phyloP scores from a whole-genome alignment of 35 echinoderm and acorn worm species.

The Apostichopus parvimensis region DNA sequence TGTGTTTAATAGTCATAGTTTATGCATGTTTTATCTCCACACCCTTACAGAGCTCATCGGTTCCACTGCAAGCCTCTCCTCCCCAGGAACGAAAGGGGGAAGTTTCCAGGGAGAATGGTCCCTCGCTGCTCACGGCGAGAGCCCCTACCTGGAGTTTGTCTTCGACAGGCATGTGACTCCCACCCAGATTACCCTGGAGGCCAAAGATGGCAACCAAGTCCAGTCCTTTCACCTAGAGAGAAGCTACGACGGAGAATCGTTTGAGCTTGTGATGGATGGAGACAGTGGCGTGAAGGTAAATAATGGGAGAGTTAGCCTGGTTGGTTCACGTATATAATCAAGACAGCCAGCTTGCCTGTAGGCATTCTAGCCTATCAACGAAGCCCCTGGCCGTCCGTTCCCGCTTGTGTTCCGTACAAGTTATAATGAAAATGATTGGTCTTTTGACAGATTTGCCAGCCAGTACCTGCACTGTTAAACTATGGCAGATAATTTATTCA shows the following conservation, averaged over 20 bases:
- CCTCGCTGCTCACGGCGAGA: not conserved
- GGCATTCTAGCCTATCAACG: too few species aligned
- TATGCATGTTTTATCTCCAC: not conserved
- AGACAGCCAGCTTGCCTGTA: too few species aligned
- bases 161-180: not conserved
- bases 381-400: too few species aligned
- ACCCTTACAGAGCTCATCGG: not conserved
- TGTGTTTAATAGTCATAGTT: not conserved
- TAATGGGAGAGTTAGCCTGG: too few species aligned
- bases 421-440: too few species aligned
- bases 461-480: too few species aligned
- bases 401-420: too few species aligned
- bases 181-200: not conserved
- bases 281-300: not conserved
- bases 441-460: too few species aligned
- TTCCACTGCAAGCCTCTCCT: not conserved
- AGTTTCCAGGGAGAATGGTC: not conserved
- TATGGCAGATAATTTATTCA: too few species aligned
- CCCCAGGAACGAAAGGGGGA: not conserved
- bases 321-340: too few species aligned
- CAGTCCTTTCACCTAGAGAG: not conserved
- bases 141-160: not conserved
- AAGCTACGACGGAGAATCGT: not conserved
- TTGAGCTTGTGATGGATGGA: not conserved
- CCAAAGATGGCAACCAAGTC: not conserved